A percentile compares a stretch with the other conserved stretches of the same genome.
phyloP scores from a whole-genome alignment of 2,113 vertebrate species.

The Myiagra hebetior region DNA sequence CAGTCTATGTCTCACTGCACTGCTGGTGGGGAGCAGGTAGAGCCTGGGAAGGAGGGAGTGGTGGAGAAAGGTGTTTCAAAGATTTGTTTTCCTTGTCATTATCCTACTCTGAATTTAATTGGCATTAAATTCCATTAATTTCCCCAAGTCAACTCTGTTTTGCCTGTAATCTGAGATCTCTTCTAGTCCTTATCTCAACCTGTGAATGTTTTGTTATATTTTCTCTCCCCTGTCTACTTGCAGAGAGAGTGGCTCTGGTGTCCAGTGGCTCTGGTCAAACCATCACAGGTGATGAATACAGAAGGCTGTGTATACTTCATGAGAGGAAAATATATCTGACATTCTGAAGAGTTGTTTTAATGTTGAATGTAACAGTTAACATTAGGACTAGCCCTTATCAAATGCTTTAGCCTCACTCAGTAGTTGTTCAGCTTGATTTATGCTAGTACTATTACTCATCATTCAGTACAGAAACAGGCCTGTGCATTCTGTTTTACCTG shows the following conservation, averaged over 20 bases:
- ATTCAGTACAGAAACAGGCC: neutral
- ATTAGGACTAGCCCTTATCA: neutral
- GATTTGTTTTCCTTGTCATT: neutral
- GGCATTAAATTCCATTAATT: neutral
- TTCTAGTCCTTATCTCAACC: neutral
- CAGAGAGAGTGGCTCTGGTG: neutral
- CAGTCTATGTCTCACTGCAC: no score
- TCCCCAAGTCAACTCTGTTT: neutral
- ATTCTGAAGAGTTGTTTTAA: neutral
- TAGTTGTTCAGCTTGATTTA: neutral
- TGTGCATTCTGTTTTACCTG: neutral
- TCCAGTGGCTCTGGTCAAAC: neutral
- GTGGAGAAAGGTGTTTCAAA: no score
- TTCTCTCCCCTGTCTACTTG: neutral
- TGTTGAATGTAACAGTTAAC: neutral
- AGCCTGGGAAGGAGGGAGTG: no score
- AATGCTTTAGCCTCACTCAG: neutral
- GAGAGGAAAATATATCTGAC: neutral
- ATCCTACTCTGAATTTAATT: neutral
- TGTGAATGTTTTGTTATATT: accelerated
- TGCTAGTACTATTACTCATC: neutral
- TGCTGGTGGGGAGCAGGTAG: neutral
- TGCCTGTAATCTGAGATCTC: neutral
- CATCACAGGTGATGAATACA: neutral
- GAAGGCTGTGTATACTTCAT: neutral